Evolutionary conservation across 1,140 invertebrate genomes (phyloP), one percentile per base, ranked within the genome.

Genomic region (Chironomus tepperi): DNA sequence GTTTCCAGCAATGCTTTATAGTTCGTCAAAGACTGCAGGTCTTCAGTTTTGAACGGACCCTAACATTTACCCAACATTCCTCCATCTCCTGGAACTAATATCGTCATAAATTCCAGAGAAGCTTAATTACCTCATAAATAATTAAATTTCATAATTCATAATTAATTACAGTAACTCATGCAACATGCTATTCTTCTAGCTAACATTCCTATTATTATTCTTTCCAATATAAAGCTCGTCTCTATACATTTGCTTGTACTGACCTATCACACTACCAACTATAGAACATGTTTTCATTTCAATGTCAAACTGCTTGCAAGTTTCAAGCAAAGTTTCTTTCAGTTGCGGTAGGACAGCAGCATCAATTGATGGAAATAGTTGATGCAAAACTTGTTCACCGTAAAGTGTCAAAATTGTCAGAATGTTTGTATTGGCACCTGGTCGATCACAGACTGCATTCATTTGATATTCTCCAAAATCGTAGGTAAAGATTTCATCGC

Each of bases 361-460:
- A 79, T 94, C 93, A 15, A 95, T 78, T 0, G 91, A 92, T 0
- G 93, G 93, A 77, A 95, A 88, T 0, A 95, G 82, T 83, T 95
- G 93, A 79, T 95, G 93, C 0, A 94, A 81, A 0, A 84, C 83
- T 79, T 95, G 93, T 9, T 86, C 85, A n/a, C 89, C 89, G 76
- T 88, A 91, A 76, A 84, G 83, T 0, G 84, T 85, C 9, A 89
- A 73, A 7, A 83, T 83, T 2, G 89, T 76, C 74, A 88, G 85
- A 21, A 85, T 77, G 7, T 80, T 85, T 3, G 85, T 83, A 15
- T 84, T 84, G n/a, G 88, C 83, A n/a, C 88, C 84, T 21, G 79
- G 77, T 34, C 88, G 82, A 73, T 88, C 88, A 73, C 85, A 81
- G 0, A 87, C 85, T 0, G 89, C 83, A 77, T 89, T 87, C 73